These are phyloP conservation scores for Hipparchia sbordonii DNA, from an alignment of 2,888 invertebrate genomes.

Conservation along the genomic window DNA sequence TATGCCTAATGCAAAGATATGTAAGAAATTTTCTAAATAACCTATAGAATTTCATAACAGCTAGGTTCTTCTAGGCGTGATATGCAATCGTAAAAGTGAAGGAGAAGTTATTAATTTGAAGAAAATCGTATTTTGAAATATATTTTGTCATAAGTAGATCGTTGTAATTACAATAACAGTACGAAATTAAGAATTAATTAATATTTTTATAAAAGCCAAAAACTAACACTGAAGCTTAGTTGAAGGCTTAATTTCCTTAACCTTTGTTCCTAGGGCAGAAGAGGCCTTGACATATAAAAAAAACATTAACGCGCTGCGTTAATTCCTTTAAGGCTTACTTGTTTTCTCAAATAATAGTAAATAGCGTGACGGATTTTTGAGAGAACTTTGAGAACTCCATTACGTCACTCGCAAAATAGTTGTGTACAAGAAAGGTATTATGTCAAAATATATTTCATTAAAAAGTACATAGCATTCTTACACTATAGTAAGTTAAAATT, in stretches of 20 bases:
- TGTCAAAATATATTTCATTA: slow-evolving; percentile 33
- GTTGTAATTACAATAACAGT: neutral
- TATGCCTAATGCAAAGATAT: slow-evolving; percentile 49
- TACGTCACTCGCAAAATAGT: too few relatives aligned
- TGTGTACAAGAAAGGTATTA: neutral
- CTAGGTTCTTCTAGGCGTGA: slow-evolving; percentile 65
- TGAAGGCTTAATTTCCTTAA: too few relatives aligned
- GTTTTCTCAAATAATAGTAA: too few relatives aligned
- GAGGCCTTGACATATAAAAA: too few relatives aligned
- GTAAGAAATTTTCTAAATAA: slow-evolving; percentile 58
- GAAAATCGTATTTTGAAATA: slow-evolving; percentile 59
- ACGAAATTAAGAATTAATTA: too few relatives aligned
- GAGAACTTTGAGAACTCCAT: too few relatives aligned
- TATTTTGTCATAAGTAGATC: slow-evolving; percentile 46
- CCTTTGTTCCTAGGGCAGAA: too few relatives aligned
- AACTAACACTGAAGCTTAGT: too few relatives aligned
- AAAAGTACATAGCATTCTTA: slow-evolving; percentile 66
- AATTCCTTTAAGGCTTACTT: too few relatives aligned
- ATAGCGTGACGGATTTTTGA: too few relatives aligned
- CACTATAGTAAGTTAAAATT: slow-evolving; percentile 57
- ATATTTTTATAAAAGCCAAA: too few relatives aligned
- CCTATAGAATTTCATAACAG: slow-evolving; percentile 64
- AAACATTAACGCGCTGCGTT: too few relatives aligned
- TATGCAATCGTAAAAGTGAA: slow-evolving; percentile 72
- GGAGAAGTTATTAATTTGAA: slow-evolving; percentile 57